These are phyloP conservation scores for Paraescarpia echinospica DNA, from an alignment of 1,140 invertebrate genomes.

Conservation along the genomic window DNA sequence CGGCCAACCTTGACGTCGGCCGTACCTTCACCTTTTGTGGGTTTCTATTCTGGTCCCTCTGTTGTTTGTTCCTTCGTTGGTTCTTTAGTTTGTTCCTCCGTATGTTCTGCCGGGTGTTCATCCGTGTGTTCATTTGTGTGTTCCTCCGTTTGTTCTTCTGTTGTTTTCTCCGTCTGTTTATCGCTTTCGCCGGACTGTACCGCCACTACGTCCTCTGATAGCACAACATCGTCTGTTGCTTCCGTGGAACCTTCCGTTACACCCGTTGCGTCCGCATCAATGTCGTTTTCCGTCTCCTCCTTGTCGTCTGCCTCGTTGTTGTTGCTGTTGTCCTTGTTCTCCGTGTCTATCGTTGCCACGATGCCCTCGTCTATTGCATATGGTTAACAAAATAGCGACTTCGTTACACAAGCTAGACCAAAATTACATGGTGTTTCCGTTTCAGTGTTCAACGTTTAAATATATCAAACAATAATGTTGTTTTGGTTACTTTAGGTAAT, in stretches of 20 bases:
- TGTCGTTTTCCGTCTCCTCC: background rate
- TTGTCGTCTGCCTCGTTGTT: background rate
- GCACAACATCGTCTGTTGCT: background rate
- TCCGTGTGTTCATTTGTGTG: background rate
- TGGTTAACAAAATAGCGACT: background rate
- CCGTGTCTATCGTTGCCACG: background rate
- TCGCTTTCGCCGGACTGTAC: background rate
- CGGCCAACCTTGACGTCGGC: background rate
- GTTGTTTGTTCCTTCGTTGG: background rate
- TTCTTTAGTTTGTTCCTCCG: too few species aligned
- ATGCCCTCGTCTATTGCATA: background rate
- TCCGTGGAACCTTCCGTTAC: background rate
- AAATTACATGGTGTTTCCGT: background rate
- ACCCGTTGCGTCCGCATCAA: background rate
- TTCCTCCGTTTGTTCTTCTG: too few species aligned
- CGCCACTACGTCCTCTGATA: too few species aligned
- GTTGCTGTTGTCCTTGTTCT: background rate
- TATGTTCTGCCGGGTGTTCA: background rate
- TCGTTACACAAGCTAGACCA: background rate
- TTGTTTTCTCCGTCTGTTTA: background rate
- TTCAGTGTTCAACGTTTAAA: background rate
- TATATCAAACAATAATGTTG: background rate
- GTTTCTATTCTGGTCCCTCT: background rate
- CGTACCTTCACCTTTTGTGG: background rate
- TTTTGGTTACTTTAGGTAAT: background rate